Base-by-base conservation (phyloP, 2,797 vertebrate genomes). In the Lepus oiostolus region DNA sequence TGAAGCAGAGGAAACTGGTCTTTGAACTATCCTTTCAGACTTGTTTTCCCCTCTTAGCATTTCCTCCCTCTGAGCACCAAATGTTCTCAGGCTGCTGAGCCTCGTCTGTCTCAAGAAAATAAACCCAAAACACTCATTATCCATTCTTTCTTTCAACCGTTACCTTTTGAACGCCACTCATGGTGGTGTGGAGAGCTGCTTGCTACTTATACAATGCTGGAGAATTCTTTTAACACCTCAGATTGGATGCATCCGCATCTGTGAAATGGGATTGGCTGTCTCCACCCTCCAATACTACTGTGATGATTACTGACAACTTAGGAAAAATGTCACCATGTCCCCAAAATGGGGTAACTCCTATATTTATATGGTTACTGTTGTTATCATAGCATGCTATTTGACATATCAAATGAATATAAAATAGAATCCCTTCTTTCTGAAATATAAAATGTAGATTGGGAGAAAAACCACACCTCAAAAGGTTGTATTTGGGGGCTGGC, bases 51-150 rank as follows among this genome's bases (percentile, higher is more conserved):
- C 94, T 96, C 94, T 96, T 89, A 96, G 96, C 72, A 89, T 87
- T 95, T 96, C 94, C 96, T 96, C 96, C 93, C 95, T 96, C 96
- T 97, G 97, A 96, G 94, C 95, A 95, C 97, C 97, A 96, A 97
- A 96, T 96, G 96, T 96, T 96, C 95, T 92, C 97, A 95, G 97
- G 96, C 93, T 97, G 96, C 96, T 97, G 95, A 93, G 85, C 90
- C 83, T 95, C 30, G 8, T 93, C 94, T 97, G 96, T 93, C 93
- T 96, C 85, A 95, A 94, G 91, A 95, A 97, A 97, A 95, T 84
- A 93, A 93, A 84, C 70, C 47, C 42, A 77, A 81, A 47, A 70
- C 79, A 81, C n/a, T 70, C 72, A 91, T 88, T 22, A 83, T 21
- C 85, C 85, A 80, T n/a, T 95, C 85, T 82, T 88, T 63, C 77